Evolutionary conservation across 2,888 invertebrate species (phyloP), one percentile per base, ranked within the genome.

Genomic region (Aproaerema taeniolella): DNA sequence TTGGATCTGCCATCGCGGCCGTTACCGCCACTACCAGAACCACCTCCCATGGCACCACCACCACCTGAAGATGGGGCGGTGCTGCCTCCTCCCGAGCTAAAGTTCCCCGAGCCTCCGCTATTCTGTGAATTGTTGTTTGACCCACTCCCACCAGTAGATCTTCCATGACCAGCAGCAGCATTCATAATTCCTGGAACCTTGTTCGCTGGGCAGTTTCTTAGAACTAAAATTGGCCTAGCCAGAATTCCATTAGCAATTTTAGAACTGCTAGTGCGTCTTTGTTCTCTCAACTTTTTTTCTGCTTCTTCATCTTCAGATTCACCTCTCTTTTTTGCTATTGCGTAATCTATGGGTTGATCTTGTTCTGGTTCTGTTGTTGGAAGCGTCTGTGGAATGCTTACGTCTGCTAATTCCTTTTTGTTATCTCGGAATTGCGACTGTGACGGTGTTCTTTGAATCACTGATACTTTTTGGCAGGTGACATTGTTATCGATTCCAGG

Each of bases 331-430:
- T 94, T 95, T 14, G 95, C 95, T 50, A 95, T 93, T 61, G 92
- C 95, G 68, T 95, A 95, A 67, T 95, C 95, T 45, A 95, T 95
- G 0, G 95, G 95, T 57, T 95, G 95, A 45, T 95, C 95, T 76
- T 94, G 93, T 67, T 92, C 92, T 0, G 92, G 92, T 56, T 91
- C 92, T 43, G 83, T 48, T 30, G 83, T 52, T 4, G 88, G 83
- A 45, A 88, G 55, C 26, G 88, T 79, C 31, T 83, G 55, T 32
- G 89, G 89, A 51, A 89, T 68, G 39, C 78, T 80, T 10, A 88
- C 81, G 39, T 89, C 88, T 26, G 74, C 52, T 26, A 76, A 48
- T 50, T 88, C 87, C 60, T 86, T 87, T 61, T 85, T 85, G 35
- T 66, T 78, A 38, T 78, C 77, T 58, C 88, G 71, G 45, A 82